Evolutionary conservation across 2,888 invertebrate genomes (phyloP).

Genomic region (Biston stratarius): DNA sequence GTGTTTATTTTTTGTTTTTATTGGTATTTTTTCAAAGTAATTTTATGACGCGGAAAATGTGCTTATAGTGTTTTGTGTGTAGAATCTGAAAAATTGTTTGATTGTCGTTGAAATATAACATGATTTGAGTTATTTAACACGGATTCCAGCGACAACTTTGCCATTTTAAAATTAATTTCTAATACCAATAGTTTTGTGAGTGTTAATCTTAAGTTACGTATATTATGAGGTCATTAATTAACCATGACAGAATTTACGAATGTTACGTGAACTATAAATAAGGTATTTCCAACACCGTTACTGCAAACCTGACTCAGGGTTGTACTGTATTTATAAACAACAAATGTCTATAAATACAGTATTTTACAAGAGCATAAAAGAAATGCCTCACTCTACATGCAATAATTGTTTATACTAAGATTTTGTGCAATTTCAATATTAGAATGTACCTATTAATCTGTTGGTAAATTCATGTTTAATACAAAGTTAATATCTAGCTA

Average conservation of each 20-base stretch:
- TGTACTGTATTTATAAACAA: slow-evolving; percentile 20
- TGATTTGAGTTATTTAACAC: not conserved
- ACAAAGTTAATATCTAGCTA: not conserved
- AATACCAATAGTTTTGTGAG: not conserved
- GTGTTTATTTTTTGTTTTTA: slow-evolving; percentile 31
- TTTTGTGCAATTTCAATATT: not conserved
- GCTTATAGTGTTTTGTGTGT: slow-evolving; percentile 1
- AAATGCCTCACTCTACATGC: not conserved
- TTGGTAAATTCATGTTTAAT: no score
- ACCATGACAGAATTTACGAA: slow-evolving; percentile 32
- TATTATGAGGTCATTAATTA: slow-evolving; percentile 8
- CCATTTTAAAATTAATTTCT: not conserved
- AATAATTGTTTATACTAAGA: not conserved
- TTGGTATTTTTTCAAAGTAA: not conserved
- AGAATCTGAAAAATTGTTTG: slow-evolving; percentile 2
- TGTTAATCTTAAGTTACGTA: not conserved
- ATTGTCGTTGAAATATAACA: not conserved
- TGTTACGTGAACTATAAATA: slow-evolving; percentile 40
- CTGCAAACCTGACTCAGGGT: slow-evolving; percentile 39
- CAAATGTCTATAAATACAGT: slow-evolving; percentile 40
- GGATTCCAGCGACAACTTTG: not conserved
- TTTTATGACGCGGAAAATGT: not conserved
- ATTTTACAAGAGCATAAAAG: slow-evolving; percentile 32
- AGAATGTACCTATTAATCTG: no score
- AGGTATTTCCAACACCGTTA: slow-evolving; percentile 43